Evolutionary conservation across 2,797 vertebrate species (phyloP).

Genomic region (Halcyon chelicuti): DNA sequence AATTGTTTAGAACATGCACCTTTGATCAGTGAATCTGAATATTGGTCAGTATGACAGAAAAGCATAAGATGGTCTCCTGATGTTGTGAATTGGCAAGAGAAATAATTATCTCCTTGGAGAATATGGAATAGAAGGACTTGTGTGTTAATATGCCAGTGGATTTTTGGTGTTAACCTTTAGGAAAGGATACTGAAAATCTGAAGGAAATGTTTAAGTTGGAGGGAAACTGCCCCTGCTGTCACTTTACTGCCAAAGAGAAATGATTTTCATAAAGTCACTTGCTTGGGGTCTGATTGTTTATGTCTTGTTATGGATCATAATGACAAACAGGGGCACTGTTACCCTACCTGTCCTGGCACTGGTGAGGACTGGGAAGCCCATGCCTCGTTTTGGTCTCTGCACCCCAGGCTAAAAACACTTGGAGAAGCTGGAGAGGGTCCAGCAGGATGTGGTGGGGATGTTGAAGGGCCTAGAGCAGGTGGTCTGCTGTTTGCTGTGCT

Average conservation of each 20-base stretch:
- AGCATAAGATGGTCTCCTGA: neutral
- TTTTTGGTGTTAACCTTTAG: neutral
- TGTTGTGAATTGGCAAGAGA: neutral
- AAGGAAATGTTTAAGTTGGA: neutral
- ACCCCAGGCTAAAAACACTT: neutral
- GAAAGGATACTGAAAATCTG: neutral
- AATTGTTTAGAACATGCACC: neutral
- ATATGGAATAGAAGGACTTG: neutral
- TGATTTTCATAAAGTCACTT: neutral
- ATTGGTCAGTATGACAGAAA: neutral
- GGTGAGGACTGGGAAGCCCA: rapidly evolving
- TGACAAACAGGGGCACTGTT: neutral
- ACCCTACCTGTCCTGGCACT: neutral
- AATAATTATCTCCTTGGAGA: neutral
- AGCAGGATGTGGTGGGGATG: neutral
- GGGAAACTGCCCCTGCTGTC: rapidly evolving
- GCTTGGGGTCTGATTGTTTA: neutral
- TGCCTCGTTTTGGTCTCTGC: neutral
- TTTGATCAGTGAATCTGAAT: neutral
- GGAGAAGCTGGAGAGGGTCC: neutral
- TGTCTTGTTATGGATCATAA: neutral
- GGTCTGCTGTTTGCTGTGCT: neutral
- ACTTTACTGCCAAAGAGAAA: neutral
- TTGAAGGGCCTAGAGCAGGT: too few relatives aligned
- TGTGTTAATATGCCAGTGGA: neutral